Conservation (phyloP, 2,797 vertebrate species). For the Platyrinchus mystaceus region DNA sequence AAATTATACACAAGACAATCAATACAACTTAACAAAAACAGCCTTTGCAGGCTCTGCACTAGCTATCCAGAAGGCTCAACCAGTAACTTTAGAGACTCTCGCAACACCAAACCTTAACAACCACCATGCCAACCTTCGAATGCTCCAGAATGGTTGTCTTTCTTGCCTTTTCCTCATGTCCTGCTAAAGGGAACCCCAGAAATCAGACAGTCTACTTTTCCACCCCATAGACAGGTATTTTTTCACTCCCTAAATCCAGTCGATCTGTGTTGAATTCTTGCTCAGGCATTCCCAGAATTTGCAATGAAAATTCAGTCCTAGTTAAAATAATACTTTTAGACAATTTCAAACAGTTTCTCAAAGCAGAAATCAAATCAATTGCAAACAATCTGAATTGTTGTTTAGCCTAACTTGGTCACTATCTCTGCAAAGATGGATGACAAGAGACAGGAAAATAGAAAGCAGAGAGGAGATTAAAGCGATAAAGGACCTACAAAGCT, state of each 20-base stretch:
- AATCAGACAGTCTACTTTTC: neutral
- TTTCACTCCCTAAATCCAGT: neutral
- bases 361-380: neutral
- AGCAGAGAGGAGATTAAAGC: conserved; percentile 12
- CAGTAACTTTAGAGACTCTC: neutral
- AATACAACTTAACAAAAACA: conserved; percentile 65
- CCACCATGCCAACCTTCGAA: neutral
- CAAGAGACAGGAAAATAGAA: conserved; percentile 5
- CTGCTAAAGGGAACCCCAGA: neutral
- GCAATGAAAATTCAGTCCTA: neutral
- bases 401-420: conserved; percentile 16
- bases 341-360: neutral
- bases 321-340: neutral
- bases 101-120: neutral
- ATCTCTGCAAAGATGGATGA: neutral
- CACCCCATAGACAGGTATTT: neutral
- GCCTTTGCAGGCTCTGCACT: conserved; percentile 27
- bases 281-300: neutral
- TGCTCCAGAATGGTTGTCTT: neutral
- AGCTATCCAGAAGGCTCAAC: neutral
- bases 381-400: neutral
- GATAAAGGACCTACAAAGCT: conserved; percentile 16
- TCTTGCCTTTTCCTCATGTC: neutral
- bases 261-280: neutral
- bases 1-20: conserved; percentile 64